Base-by-base conservation (phyloP, 2,888 invertebrate genomes). In the Thereva unica region DNA sequence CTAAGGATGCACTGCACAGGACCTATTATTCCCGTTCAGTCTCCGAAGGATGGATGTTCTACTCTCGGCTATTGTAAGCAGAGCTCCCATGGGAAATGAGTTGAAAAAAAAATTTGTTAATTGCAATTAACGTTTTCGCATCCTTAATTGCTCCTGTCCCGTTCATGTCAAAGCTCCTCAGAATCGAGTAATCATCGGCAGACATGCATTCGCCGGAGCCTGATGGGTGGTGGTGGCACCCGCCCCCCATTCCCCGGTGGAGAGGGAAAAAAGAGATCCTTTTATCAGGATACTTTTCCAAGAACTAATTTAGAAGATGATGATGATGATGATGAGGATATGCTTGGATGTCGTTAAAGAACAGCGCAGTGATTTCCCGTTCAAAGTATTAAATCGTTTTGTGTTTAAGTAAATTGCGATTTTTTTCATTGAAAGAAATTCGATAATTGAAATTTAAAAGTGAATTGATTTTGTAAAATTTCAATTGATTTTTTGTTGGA, bases 101-200 rank as follows among this genome's bases (percentile, higher is more conserved):
- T 23, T 23, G 50, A 50, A 23, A 61, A 41, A 59, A 59, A 61
- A 61, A 50, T 64, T 64, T 64, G 54, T 55, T 54, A 64, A 64
- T 64, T 64, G 64, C 64, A 64, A 53, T 64, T 64, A 54, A 55
- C 64, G 61, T 50, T 45, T 55, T 61, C 61, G 64, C 64, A 55
- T 64, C 54, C 44, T 64, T 64, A 64, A 64, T 54, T 64, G 54
- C 64, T 54, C 64, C 54, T 55, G 53, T 64, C 53, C 54, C 54
- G 54, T 47, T n/a, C 61, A 50, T 61, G 61, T 61, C 41, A 50
- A 50, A 23, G 12, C 38, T 41, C 50, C 41, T 50, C 41, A 61
- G 61, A 42, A 61, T 61, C 61, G 49, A 61, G 50, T 50, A 49
- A 61, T 61, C 61, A 61, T 61, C 50, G 61, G 12, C 61, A 41